Conservation (phyloP, 1,140 invertebrate species). For the Dendroctonus ponderosae region DNA sequence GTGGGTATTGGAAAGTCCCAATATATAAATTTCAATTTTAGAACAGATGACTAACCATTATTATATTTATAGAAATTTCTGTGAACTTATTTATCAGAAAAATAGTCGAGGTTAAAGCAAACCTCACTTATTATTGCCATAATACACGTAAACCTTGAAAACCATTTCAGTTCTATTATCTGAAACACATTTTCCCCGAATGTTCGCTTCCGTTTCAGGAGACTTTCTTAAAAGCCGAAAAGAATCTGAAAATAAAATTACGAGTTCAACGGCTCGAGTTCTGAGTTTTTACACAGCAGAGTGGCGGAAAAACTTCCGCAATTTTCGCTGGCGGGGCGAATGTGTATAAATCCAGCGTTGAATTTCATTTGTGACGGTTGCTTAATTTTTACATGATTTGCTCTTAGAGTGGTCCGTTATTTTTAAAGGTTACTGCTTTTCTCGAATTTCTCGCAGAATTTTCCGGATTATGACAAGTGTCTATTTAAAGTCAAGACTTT, state of each 20-base stretch:
- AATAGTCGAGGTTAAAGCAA: too few species aligned
- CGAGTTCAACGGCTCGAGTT: constrained; percentile 17
- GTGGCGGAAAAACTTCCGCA: constrained; percentile 21
- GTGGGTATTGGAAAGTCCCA: too few species aligned
- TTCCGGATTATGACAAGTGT: neutral
- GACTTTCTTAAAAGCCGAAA: constrained; percentile 9
- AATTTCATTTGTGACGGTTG: constrained; percentile 23
- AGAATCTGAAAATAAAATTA: constrained; percentile 16
- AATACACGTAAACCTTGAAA: neutral
- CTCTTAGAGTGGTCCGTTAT: constrained; percentile 13
- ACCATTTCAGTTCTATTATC: constrained; percentile 6
- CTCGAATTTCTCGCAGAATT: constrained; percentile 1
- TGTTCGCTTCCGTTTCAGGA: constrained; percentile 15
- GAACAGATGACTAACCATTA: too few species aligned
- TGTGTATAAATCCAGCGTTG: constrained; percentile 10
- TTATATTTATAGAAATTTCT: too few species aligned
- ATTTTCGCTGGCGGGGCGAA: constrained; percentile 11
- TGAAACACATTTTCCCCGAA: constrained; percentile 5
- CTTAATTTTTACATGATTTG: constrained; percentile 23
- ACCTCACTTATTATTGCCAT: constrained; percentile 1
- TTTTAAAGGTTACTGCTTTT: constrained; percentile 1
- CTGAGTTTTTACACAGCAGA: constrained; percentile 15
- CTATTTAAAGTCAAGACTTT: neutral
- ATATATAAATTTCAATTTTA: too few species aligned
- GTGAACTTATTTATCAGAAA: too few species aligned